Base-by-base conservation (phyloP, 2,888 invertebrate genomes). In the Acanthosoma haemorrhoidale region DNA sequence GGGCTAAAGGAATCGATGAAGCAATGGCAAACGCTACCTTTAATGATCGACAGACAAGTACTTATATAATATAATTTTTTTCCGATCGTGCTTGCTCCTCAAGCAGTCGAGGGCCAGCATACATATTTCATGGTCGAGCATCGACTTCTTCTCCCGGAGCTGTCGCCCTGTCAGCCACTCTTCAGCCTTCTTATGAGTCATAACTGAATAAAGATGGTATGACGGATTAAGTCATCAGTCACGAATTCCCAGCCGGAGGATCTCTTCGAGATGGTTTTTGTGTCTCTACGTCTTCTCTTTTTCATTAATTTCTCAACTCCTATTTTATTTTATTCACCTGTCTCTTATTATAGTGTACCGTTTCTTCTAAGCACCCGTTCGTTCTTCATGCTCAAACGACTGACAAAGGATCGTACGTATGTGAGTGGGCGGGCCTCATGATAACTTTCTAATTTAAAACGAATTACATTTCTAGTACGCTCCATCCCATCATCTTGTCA, bases 121-220 rank as follows among this genome's bases (percentile, higher is more conserved):
- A 51, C 51, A 51, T 51, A 51, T 51, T 25, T 51, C 51, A 51
- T 51, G n/a, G 51, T 51, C n/a, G 25, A 51, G 4, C 29, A 16
- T 25, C 51, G 29, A 51, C 25, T 51, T 51, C 25, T 51, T 51
- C 29, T n/a, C 43, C 18, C 25, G 13, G 51, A 51, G 21, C 51
- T 51, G 51, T 25, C 51, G 51, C 51, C n/a, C 51, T 51, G 51
- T 25, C 51, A 51, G 51, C 51, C 25, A 9, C 51, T 51, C 51
- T 25, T 51, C 51, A 51, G 29, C 25, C 38, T 61, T 61, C 61
- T 61, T 61, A 61, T 61, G 61, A 61, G 36, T 61, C 61, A 61
- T 61, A 61, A 61, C 61, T 61, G 61, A 61, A 61, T 61, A 61
- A 61, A 61, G 61, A 61, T 21, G 34, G 36, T 61, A 61, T 38